Percentiles rank a stretch among this genome's conserved stretches.
These are phyloP conservation scores for Athalia rosae DNA, from an alignment of 2,888 invertebrate species.

Conservation along the genomic window DNA sequence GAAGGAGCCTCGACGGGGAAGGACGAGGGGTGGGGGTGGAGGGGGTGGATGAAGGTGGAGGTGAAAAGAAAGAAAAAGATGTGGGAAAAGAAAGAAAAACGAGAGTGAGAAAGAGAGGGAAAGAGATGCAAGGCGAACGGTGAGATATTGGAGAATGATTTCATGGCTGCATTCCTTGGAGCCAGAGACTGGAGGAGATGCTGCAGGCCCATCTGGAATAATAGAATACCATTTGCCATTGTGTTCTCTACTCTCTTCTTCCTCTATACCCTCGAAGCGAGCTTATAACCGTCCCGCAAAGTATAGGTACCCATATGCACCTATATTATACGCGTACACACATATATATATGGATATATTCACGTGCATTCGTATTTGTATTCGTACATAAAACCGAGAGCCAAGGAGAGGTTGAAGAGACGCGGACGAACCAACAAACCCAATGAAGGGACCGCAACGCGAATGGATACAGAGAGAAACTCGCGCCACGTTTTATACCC, in stretches of 20 bases:
- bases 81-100: constrained; percentile 6
- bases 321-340: not conserved
- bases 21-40: not conserved
- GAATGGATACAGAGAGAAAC: too few species aligned
- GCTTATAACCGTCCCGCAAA: constrained; percentile 18
- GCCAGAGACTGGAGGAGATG: constrained; percentile 50
- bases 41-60: constrained; percentile 32
- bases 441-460: too few species aligned
- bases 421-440: too few species aligned
- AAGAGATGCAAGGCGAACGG: constrained; percentile 52
- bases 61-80: not conserved
- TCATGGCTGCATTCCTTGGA: constrained; percentile 66
- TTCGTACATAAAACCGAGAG: too few species aligned
- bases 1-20: not conserved
- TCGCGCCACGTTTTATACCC: too few species aligned
- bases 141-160: constrained; percentile 69
- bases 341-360: too few species aligned
- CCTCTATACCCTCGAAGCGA: constrained; percentile 35
- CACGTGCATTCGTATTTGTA: too few species aligned
- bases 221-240: constrained; percentile 72
- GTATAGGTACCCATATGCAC: not conserved
- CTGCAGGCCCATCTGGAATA: constrained; percentile 68
- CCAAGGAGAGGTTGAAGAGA: too few species aligned
- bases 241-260: constrained; percentile 53
- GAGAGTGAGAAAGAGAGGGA: constrained; percentile 20